Percentiles rank a stretch among this genome's conserved stretches.
Evolutionary conservation across 2,888 invertebrate species (phyloP).

Genomic region (Calameuta pallipes): DNA sequence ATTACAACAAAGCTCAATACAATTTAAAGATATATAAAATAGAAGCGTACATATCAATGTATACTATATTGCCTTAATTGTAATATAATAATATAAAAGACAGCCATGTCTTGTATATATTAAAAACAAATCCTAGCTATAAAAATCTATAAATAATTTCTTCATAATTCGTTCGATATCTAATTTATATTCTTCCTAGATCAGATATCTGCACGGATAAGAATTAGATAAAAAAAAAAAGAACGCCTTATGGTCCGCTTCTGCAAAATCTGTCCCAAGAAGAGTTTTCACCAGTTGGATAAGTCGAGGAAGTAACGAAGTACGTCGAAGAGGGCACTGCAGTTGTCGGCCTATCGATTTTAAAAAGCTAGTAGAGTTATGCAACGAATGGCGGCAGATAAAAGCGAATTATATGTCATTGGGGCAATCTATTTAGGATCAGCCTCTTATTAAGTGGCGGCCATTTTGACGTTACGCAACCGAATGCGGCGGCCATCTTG

Average conservation of each 20-base stretch:
- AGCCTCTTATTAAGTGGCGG: constrained; percentile 48
- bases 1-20: constrained; percentile 90
- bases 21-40: constrained; percentile 61
- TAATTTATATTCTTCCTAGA: background rate
- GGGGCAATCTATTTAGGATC: constrained; percentile 60
- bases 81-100: background rate
- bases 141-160: background rate
- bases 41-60: background rate
- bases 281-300: background rate
- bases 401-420: constrained; percentile 54
- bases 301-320: background rate
- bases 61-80: background rate
- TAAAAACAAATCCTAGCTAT: background rate
- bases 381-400: constrained; percentile 35
- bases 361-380: constrained; percentile 9
- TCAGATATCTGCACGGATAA: too few species aligned
- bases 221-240: too few species aligned
- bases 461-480: constrained; percentile 39
- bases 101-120: background rate
- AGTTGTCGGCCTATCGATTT: constrained; percentile 9
- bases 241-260: background rate
- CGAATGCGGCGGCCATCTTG: constrained; percentile 42
- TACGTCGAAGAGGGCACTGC: background rate
- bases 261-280: background rate
- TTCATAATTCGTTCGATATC: background rate